Conservation (phyloP, 2,888 invertebrate species). For the Cephonodes hylas region DNA sequence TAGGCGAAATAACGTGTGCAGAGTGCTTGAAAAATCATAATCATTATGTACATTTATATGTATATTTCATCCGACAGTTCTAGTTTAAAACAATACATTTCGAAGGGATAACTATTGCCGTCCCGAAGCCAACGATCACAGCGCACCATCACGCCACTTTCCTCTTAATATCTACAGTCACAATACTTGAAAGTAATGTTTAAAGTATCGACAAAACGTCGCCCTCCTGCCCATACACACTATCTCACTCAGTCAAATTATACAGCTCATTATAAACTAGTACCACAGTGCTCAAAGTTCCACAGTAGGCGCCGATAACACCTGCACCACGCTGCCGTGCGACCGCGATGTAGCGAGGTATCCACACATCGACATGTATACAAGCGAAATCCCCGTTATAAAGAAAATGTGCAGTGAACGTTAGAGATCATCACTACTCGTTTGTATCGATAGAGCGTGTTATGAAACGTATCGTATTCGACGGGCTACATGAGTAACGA, state of each 20-base stretch:
- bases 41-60: no score
- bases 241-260: constrained; percentile 30
- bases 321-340: not conserved
- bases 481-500: not conserved
- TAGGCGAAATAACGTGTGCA: no score
- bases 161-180: not conserved
- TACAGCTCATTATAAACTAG: constrained; percentile 18
- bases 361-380: not conserved
- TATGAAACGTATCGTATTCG: not conserved
- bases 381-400: not conserved
- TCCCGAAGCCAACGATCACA: not conserved
- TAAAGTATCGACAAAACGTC: not conserved
- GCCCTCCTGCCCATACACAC: not conserved
- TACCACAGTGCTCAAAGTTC: constrained; percentile 4
- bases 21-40: no score
- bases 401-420: not conserved
- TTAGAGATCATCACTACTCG: not conserved
- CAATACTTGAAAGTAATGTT: not conserved
- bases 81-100: no score
- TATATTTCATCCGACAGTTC: no score
- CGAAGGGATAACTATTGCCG: no score
- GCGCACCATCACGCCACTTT: not conserved
- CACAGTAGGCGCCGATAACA: not conserved
- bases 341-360: not conserved
- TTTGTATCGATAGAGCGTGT: not conserved